A percentile compares a stretch with the other conserved stretches of the same genome.
phyloP scores from a whole-genome alignment of 1,140 invertebrate genomes.

The Drosophila orosa region DNA sequence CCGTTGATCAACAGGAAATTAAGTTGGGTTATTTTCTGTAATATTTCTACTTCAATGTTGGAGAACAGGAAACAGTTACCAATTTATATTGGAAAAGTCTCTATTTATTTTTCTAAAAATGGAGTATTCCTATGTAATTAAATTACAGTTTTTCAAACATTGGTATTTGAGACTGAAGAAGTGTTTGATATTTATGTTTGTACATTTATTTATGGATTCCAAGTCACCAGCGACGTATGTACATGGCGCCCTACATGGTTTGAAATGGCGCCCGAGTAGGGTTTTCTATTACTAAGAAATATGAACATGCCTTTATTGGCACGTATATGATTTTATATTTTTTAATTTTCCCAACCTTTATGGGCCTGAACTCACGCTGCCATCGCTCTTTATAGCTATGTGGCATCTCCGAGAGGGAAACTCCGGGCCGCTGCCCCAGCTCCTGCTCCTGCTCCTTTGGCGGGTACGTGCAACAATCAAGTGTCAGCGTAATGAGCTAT shows the following conservation, averaged over 20 bases:
- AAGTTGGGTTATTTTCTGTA: not conserved
- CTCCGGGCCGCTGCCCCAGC: constrained; percentile 10
- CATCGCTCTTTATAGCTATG: constrained; percentile 26
- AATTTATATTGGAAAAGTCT: not conserved
- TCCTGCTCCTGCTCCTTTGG: constrained; percentile 14
- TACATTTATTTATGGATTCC: no score
- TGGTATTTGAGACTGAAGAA: not conserved
- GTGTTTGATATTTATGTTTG: not conserved
- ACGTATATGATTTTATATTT: not conserved
- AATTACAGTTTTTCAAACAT: not conserved
- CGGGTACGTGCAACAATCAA: constrained; percentile 76
- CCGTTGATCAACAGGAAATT: not conserved
- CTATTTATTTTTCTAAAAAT: not conserved
- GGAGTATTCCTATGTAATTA: not conserved
- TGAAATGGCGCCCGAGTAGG: not conserved
- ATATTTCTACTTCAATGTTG: not conserved
- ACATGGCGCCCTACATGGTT: not conserved
- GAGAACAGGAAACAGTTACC: not conserved
- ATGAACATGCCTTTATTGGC: not conserved
- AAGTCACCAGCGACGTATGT: no score
- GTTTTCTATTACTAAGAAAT: not conserved
- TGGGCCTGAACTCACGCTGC: constrained; percentile 11
- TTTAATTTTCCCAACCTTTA: constrained; percentile 11
- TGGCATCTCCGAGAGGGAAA: not conserved
- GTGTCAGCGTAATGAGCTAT: constrained; percentile 81